Conservation (phyloP, 2,113 vertebrate genomes). For the Eudorcas thomsonii region DNA sequence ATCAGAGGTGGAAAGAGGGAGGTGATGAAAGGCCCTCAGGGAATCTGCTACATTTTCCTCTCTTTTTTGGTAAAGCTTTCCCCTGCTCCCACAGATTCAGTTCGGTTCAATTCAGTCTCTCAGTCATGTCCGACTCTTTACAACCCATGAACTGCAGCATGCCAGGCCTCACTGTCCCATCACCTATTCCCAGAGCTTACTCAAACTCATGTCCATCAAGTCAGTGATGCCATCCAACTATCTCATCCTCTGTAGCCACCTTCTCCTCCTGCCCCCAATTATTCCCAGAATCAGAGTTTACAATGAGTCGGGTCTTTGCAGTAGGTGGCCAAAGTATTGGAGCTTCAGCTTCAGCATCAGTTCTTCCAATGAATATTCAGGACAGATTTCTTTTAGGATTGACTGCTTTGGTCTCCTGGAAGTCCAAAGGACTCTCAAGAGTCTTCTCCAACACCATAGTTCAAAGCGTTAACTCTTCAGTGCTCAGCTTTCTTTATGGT, state of each 20-base stretch:
- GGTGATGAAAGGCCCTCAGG: not conserved
- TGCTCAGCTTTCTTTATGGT: not conserved
- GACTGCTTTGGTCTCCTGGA: not conserved
- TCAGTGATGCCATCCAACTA: not conserved
- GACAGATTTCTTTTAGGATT: not conserved
- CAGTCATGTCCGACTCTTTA: not conserved
- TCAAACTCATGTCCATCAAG: not conserved
- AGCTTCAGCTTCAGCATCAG: not conserved
- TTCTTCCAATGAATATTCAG: not conserved
- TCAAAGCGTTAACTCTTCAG: rapidly evolving
- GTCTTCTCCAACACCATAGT: not conserved
- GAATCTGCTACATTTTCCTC: not conserved
- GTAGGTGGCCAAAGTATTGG: not conserved
- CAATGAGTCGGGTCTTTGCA: not conserved
- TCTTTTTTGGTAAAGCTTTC: not conserved
- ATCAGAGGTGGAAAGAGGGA: not conserved
- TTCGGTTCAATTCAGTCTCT: not conserved
- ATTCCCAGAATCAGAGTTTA: not conserved
- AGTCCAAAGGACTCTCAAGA: not conserved
- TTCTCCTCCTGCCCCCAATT: not conserved
- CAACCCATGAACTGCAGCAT: not conserved
- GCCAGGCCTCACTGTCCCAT: not conserved
- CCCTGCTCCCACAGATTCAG: not conserved
- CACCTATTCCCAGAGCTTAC: not conserved
- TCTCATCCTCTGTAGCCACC: not conserved